phyloP scores from a whole-genome alignment of 2,113 vertebrate species.

The Nothobranchius kuhntae region DNA sequence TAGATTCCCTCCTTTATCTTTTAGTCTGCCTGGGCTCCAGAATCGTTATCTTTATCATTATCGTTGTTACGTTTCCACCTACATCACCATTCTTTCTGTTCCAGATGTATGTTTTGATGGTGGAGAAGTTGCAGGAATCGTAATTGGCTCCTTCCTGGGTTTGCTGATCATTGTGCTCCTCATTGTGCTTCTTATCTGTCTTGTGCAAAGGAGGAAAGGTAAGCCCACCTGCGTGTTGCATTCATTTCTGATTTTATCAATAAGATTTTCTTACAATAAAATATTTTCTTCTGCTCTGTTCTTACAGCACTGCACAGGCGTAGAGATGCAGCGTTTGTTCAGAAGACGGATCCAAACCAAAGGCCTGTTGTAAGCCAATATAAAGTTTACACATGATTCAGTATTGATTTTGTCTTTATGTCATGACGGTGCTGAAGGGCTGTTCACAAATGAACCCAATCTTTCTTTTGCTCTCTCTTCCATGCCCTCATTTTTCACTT shows the following conservation, averaged over 20 bases:
- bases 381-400: slow-evolving; percentile 32
- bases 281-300: slow-evolving; percentile 11
- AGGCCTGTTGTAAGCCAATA: slow-evolving; percentile 57
- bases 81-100: slow-evolving; percentile 37
- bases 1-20: slow-evolving; percentile 14
- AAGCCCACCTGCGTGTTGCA: slow-evolving; percentile 15
- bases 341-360: slow-evolving; percentile 54
- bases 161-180: slow-evolving; percentile 76
- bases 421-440: slow-evolving; percentile 26
- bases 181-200: slow-evolving; percentile 66
- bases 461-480: slow-evolving; percentile 41
- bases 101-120: slow-evolving; percentile 73
- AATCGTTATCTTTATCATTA: slow-evolving; percentile 54
- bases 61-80: neutral
- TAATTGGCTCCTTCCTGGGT: slow-evolving; percentile 71
- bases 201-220: slow-evolving; percentile 64
- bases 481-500: slow-evolving; percentile 37
- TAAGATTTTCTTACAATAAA: neutral
- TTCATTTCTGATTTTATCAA: neutral
- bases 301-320: slow-evolving; percentile 51
- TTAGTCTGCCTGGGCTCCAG: slow-evolving; percentile 35
- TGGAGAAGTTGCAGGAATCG: slow-evolving; percentile 80
- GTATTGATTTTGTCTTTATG: slow-evolving; percentile 49
- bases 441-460: slow-evolving; percentile 35
- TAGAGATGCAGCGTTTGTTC: slow-evolving; percentile 25